Evolutionary conservation across 2,113 vertebrate genomes (phyloP).

Genomic region (Embiotoca jacksoni): DNA sequence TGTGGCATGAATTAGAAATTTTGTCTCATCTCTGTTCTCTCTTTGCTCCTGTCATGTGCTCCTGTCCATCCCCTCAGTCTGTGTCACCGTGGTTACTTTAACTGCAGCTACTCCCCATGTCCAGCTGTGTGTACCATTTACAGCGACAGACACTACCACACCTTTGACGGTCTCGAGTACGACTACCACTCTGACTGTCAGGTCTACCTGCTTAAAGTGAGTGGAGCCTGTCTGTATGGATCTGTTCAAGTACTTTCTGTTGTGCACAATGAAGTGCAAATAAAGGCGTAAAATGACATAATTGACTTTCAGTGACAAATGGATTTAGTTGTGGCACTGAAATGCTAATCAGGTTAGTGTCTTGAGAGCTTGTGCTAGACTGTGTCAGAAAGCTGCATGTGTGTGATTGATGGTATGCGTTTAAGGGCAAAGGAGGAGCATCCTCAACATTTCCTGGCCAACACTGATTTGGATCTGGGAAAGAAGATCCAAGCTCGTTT

Average conservation of each 20-base stretch:
- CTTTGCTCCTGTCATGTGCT: conserved; percentile 17
- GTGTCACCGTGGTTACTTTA: conserved; percentile 95
- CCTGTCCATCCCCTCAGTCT: conserved; percentile 82
- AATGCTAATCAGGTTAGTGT: background rate
- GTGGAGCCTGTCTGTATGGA: conserved; percentile 36
- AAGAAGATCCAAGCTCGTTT: conserved; percentile 59
- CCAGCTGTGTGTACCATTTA: conserved; percentile 96
- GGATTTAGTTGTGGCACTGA: conserved; percentile 7
- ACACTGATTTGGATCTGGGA: conserved; percentile 58
- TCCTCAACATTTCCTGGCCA: conserved; percentile 34
- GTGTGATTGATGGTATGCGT: background rate
- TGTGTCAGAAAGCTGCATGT: conserved; percentile 43
- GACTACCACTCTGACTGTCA: conserved; percentile 97
- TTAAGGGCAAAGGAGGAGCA: conserved; percentile 31
- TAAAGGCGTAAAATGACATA: background rate
- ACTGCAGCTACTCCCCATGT: conserved; percentile 94
- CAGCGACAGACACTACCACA: conserved; percentile 96
- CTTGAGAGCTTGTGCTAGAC: conserved; percentile 23
- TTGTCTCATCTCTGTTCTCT: background rate
- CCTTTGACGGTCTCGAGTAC: conserved; percentile 96
- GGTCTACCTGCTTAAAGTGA: conserved; percentile 87
- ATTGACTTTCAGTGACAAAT: conserved; percentile 9
- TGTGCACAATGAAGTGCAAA: background rate
- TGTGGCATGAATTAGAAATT: background rate
- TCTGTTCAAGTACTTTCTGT: conserved; percentile 2